Base-by-base conservation (phyloP, 2,797 vertebrate genomes). In the Channa striata region DNA sequence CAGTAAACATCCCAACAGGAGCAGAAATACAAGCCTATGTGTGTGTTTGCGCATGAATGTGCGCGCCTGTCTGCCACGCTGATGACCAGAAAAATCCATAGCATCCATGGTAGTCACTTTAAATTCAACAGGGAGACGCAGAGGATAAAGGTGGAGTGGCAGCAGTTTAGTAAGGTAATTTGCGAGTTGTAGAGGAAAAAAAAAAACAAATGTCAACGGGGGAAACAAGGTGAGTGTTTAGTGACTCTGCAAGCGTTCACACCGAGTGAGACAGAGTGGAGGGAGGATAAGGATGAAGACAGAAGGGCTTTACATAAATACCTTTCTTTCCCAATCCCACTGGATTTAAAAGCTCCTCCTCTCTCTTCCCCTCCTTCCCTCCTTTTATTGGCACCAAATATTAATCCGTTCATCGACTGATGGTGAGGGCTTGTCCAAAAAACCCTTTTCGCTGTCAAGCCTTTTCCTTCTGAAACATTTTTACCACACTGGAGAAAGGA, bases 61-160 rank as follows among this genome's bases (percentile, higher is more conserved):
- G 17, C 11, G n/a, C 69, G 44, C 59, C 13, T 63, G 40, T 62
- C 21, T 77, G 67, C 42, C 11, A 19, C n/a, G 69, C 90, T 93
- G 92, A 88, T 88, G 86, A 81, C 40, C 47, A 82, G 82, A 81
- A 68, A 90, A 92, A 94, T 93, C 94, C 90, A 93, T 93, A 78
- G 94, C 95, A 93, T 95, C 93, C 92, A 97, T 94, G 77, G 64
- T 89, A 87, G 87, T 93, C 87, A 90, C 91, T 91, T 94, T 90
- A 90, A 91, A 93, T 92, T 94, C 90, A 71, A 87, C 83, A 80
- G 81, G 82, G 81, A 82, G 73, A 61, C 71, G 61, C 73, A 62
- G 58, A 47, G 84, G 88, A 89, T 88, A 71, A 86, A 90, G 84
- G 85, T 54, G 82, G 72, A 90, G 81, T 80, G 81, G 51, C 77